Base-by-base conservation (phyloP, 2,888 invertebrate genomes). In the Andrena flavipes region DNA sequence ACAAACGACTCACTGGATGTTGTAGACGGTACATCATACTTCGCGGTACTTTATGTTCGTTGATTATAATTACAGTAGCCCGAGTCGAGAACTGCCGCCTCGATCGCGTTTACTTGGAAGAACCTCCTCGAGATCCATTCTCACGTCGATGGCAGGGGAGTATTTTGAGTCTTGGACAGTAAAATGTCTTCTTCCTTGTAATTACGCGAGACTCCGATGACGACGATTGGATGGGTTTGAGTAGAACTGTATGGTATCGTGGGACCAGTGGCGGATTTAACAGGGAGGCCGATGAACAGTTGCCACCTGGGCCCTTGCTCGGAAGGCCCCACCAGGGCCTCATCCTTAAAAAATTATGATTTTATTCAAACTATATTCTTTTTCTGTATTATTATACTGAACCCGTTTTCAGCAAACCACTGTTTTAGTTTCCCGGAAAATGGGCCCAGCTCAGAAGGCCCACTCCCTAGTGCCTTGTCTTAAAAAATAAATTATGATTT, bases 31-130 rank as follows among this genome's bases (percentile, higher is more conserved):
- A 7, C n/a, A 63, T 20, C 13, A 4, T 33, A 20, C 7, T 10
- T 42, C 35, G 10, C 0, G 74, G 60, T 80, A 59, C 81, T 73
- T 87, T 76, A 82, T 60, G 76, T 70, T 13, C 72, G 82, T 87
- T 90, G 89, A 91, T 91, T 90, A 88, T 91, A 91, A 91, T 91
- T 90, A 83, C 78, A 59, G 75, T 82, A 75, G 80, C 74, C 70
- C 20, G 10, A 33, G 20, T n/a, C 49, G 23, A 67, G 35, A 54
- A 62, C 29, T 35, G 13, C 49, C 13, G 35, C 13, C 60, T 59
- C 33, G 72, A 77, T 70, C 77, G 33, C 23, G 60, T 70, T 71
- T 69, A 72, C 68, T 35, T 54, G 60, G 75, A 76, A 67, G 10
- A 26, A 13, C 42, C 59, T 35, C 16, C 20, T 30, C 35, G n/a